Base-by-base conservation (phyloP, 2,797 vertebrate species). In the Leontopithecus rosalia region DNA sequence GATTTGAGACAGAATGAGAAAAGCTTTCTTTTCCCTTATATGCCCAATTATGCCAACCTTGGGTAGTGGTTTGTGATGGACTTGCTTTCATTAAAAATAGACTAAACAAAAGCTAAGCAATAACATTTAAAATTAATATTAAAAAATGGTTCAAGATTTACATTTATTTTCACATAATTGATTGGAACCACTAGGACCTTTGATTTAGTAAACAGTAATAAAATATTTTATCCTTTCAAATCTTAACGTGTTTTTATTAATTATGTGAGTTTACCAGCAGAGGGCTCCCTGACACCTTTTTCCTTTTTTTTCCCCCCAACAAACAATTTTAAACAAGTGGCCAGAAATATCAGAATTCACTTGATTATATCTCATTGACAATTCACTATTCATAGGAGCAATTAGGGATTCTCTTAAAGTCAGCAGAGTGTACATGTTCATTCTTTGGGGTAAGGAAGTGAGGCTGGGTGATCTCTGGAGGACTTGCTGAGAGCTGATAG, bases 191-290 rank as follows among this genome's bases (percentile, higher is more conserved):
- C 20, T 22, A 36, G 39, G 48, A 90, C 14, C 7, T 95, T 90
- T 4, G 36, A 75, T 84, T 94, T 90, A 50, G 22, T 41, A 72
- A 64, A 15, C 30, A 88, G 30, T 15, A 55, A 75, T 70, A 91
- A 84, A 77, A 88, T 55, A 36, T 57, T 64, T 70, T 39, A 36
- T 33, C 4, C n/a, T 90, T 90, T 33, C 33, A 90, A 84, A 48
- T 36, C 7, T 50, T 39, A n/a, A 57, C 14, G 4, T 39, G 26
- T 61, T 92, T 96, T 92, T 28, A 50, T 55, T 14, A 43, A 0
- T 4, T 97, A 30, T 3, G 26, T 41, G 3, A 0, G 50, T 64
- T 97, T 4, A 85, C 98, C 99, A 90, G 98, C 95, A 99, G 99
- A 96, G 98, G 98, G 97, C 97, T 30, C 90, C 19, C 96, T 90